Evolutionary conservation across 2,888 invertebrate genomes (phyloP), one percentile per base, ranked within the genome.

Genomic region (Sipha maydis): DNA sequence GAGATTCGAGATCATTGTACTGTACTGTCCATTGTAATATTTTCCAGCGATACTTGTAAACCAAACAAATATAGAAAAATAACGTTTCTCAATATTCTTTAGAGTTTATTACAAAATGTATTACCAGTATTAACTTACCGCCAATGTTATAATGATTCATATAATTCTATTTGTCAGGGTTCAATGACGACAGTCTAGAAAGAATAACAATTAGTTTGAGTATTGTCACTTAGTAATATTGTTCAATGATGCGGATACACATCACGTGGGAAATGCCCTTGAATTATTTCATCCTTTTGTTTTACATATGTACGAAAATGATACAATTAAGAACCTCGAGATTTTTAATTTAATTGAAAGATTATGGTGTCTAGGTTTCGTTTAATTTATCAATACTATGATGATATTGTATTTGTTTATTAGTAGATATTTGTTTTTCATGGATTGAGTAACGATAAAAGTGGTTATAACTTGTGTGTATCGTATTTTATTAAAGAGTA

Each of bases 201-300:
- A 75, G 67, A 78, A 48, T 17, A 69, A 48, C n/a, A 69, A 67
- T 78, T 85, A 85, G 41, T 67, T 78, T 34, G 11, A 77, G 48
- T 78, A 85, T 85, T 85, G 77, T 78, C 77, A 77, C 77, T 78
- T 75, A 85, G 61, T 34, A 69, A 69, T 25, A 69, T 34, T 34
- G 71, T 56, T 78, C 38, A 86, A 86, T 79, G 79, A 86, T 79
- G 85, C 71, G 78, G 79, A 56, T 73, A 79, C 54, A 73, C 71
- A 71, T 86, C 56, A 86, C 38, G 28, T 79, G 85, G 38, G 56
- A 73, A 86, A 86, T 21, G 79, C 56, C 85, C 85, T 86, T 86
- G 85, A 86, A 56, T 86, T 71, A 85, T 71, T 38, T 31, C 71
- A 54, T 86, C 71, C 54, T 79, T 71, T 86, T 86, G 69, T 86